Percentiles rank a stretch among this genome's conserved stretches.
phyloP scores from a whole-genome alignment of 2,113 vertebrate species.

The Hiodon alosoides region DNA sequence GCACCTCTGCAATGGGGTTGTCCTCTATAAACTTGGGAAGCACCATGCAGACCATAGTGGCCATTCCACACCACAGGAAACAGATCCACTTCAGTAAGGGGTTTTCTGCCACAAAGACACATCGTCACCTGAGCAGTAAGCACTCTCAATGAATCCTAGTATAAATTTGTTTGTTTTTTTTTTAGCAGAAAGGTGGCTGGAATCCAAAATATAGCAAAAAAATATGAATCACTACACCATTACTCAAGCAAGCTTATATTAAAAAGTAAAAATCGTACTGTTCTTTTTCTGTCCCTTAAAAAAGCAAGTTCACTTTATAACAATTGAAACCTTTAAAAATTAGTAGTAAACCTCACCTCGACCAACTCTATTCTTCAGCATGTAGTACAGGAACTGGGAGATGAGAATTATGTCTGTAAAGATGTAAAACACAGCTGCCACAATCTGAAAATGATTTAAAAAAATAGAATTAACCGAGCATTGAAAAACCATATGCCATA shows the following conservation, averaged over 20 bases:
- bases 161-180: too few species aligned
- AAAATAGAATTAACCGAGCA: background rate
- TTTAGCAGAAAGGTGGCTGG: too few species aligned
- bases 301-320: too few species aligned
- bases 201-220: too few species aligned
- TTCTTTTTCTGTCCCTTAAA: too few species aligned
- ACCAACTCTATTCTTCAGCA: slow-evolving; percentile 60
- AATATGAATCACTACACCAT: too few species aligned
- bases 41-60: slow-evolving; percentile 35
- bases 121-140: background rate
- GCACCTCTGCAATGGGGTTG: slow-evolving; percentile 34
- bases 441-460: slow-evolving; percentile 36
- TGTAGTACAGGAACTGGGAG: slow-evolving; percentile 59
- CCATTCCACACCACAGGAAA: slow-evolving; percentile 43
- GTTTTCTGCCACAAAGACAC: slow-evolving; percentile 41
- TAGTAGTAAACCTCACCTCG: slow-evolving; percentile 43
- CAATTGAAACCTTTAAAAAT: too few species aligned
- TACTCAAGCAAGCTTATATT: too few species aligned
- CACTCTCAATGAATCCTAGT: background rate
- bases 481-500: background rate
- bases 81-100: slow-evolving; percentile 56
- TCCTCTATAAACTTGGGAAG: slow-evolving; percentile 52
- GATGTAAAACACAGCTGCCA: slow-evolving; percentile 58
- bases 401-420: slow-evolving; percentile 54
- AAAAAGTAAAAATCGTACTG: too few species aligned